These are phyloP conservation scores for Porphyrio hochstetteri DNA, from an alignment of 2,113 vertebrate genomes.

Conservation along the genomic window DNA sequence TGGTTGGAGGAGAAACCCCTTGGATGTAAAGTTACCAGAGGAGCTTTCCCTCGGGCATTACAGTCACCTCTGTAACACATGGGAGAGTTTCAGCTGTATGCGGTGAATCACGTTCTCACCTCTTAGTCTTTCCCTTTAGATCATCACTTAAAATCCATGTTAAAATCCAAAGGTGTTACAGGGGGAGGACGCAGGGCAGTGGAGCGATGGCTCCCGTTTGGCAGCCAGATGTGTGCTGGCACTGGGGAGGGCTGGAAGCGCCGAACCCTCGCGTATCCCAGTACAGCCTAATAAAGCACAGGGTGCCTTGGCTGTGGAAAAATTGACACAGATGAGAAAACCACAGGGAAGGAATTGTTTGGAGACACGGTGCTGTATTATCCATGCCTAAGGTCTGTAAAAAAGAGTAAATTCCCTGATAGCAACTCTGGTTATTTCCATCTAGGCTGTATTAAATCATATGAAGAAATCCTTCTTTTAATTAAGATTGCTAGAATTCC, in stretches of 20 bases:
- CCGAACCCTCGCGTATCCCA: background rate
- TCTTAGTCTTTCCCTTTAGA: background rate
- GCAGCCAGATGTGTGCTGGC: background rate
- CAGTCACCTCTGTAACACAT: fast-evolving
- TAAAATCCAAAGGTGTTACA: fast-evolving
- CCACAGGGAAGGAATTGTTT: background rate
- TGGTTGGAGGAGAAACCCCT: background rate
- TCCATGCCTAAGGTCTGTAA: background rate
- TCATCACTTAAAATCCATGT: background rate
- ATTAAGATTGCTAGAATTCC: background rate
- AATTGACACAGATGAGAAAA: background rate
- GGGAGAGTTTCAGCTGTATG: background rate
- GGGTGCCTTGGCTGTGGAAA: background rate
- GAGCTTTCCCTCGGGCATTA: background rate
- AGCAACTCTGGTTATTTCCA: background rate
- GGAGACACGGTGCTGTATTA: background rate
- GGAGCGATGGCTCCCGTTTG: background rate
- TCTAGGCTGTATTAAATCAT: background rate
- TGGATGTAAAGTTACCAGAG: fast-evolving
- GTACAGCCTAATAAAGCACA: fast-evolving
- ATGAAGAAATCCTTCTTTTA: background rate
- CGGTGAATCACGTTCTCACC: background rate
- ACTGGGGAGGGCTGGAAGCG: background rate
- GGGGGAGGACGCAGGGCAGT: background rate
- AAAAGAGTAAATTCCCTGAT: background rate